Percentiles rank a stretch among this genome's conserved stretches.
Evolutionary conservation across 2,797 vertebrate genomes (phyloP).

Genomic region (Danio aesculapii): DNA sequence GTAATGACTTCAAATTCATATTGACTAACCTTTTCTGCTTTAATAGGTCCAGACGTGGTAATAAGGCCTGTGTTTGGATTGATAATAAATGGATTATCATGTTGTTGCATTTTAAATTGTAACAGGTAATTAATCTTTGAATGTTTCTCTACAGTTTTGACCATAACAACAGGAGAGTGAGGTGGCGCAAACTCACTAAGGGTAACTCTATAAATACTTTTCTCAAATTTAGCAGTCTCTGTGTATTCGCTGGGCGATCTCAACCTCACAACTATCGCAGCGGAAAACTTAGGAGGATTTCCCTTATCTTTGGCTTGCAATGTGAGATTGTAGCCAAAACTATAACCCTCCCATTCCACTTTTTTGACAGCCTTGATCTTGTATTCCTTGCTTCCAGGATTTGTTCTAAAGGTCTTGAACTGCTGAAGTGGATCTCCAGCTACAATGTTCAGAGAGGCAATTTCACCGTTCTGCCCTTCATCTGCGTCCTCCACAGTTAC

Average conservation of each 20-base stretch:
- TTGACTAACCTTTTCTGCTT: conserved; percentile 74
- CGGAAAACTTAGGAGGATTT: conserved; percentile 81
- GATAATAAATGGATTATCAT: conserved; percentile 73
- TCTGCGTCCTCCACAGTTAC: conserved; percentile 83
- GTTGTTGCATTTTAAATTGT: conserved; percentile 73
- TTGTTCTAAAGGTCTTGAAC: conserved; percentile 79
- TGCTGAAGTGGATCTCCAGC: conserved; percentile 83
- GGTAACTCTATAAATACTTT: conserved; percentile 80
- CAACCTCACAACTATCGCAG: conserved; percentile 80
- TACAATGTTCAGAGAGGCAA: conserved; percentile 83
- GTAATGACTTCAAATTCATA: conserved; percentile 84
- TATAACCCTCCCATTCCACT: conserved; percentile 81
- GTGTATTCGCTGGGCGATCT: conserved; percentile 74
- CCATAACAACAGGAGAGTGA: conserved; percentile 80
- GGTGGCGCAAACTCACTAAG: conserved; percentile 85
- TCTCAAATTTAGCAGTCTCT: conserved; percentile 81
- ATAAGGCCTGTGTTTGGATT: conserved; percentile 85
- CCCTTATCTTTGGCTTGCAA: conserved; percentile 89
- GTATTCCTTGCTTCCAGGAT: conserved; percentile 83
- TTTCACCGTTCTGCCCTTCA: conserved; percentile 82
- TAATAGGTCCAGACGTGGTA: conserved; percentile 77
- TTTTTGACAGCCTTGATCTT: conserved; percentile 78
- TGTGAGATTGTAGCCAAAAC: conserved; percentile 85
- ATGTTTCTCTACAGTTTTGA: conserved; percentile 76
- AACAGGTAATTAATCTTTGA: conserved; percentile 79